Base-by-base conservation (phyloP, 1,140 invertebrate genomes). In the Neodiprion fabricii region DNA sequence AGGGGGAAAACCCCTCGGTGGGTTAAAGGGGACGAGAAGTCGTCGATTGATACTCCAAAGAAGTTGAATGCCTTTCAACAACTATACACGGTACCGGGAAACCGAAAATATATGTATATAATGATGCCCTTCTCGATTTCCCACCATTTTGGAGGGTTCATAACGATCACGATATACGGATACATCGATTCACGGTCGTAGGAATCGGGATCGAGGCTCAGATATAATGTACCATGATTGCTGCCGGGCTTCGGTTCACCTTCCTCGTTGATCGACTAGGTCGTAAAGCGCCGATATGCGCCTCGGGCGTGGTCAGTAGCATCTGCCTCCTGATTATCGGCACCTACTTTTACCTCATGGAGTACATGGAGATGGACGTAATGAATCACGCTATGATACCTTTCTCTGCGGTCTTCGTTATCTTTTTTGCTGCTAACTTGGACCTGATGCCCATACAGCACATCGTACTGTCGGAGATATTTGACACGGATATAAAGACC, bases 81-180 rank as follows among this genome's bases (percentile, higher is more conserved):
- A 76, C 80, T 94, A 7, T 85, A 92, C n/a, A 85, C 80, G 0
- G 88, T 89, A 0, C 85, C 86, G 23, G 90, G 87, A n/a, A 92
- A 92, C 82, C 88, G 90, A 71, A 92, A 90, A 75, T 92, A 91
- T 11, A 85, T 95, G 1, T 83, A 91, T 17, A 92, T 94, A 50
- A 87, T 91, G n/a, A 78, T 92, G 61, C 88, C 91, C 9, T 87
- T 95, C 75, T 90, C 93, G 79, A 85, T 92, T 10, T 91, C 93
- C 12, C 93, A 95, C 77, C 92, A 94, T 79, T 90, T 94, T 67
- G 93, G 91, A 68, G 93, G 94, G 1, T 94, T 93, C 65, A 92
- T 92, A 67, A 91, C 91, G 1, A 89, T 95, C 23, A 91, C 93
- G 79, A 91, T 92, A 9, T 95, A 94, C 80, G 90, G 92, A 0